Base-by-base conservation (phyloP, 2,113 vertebrate genomes). In the Rhinopomastus cyanomelas region DNA sequence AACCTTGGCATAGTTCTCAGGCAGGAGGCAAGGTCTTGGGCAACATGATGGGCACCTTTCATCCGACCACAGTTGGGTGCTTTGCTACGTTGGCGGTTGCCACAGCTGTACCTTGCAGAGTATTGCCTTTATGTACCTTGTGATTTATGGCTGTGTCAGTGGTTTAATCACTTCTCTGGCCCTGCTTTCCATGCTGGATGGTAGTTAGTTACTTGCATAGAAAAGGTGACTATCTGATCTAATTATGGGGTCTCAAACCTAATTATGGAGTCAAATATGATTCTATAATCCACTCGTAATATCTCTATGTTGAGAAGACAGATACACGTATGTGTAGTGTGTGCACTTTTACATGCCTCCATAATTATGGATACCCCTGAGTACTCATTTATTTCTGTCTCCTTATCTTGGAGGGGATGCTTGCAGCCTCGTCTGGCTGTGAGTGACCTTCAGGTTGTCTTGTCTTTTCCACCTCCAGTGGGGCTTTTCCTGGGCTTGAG, bases 171-270 rank as follows among this genome's bases (percentile, higher is more conserved):
- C 75, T 94, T 79, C 73, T 79, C 16, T 89, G 84, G 32, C 85
- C 57, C 62, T 87, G 84, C 80, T 55, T 90, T 76, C 75, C 51
- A 51, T 5, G 10, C 65, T 85, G 66, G 44, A 20, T 1, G 6
- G 66, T 57, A 87, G 75, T 56, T 91, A 92, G 87, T 88, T 95
- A 90, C 81, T 94, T 91, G 90, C 81, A 90, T 55, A 80, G 68
- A 85, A 94, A 42, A 94, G 92, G 91, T 93, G 93, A 90, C 86
- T 87, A 87, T 90, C 76, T 89, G 88, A 94, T 96, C 62, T 95
- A 95, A 95, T 95, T 94, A 92, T 76, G 52, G 72, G 64, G 39
- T 87, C 81, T 94, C 90, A 90, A 95, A 96, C 30, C 90, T 94
- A 94, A 92, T 94, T 95, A 91, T 56, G 60, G 87, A 95, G 81